Base-by-base conservation (phyloP, 2,797 vertebrate genomes). In the Sphenodon punctatus region DNA sequence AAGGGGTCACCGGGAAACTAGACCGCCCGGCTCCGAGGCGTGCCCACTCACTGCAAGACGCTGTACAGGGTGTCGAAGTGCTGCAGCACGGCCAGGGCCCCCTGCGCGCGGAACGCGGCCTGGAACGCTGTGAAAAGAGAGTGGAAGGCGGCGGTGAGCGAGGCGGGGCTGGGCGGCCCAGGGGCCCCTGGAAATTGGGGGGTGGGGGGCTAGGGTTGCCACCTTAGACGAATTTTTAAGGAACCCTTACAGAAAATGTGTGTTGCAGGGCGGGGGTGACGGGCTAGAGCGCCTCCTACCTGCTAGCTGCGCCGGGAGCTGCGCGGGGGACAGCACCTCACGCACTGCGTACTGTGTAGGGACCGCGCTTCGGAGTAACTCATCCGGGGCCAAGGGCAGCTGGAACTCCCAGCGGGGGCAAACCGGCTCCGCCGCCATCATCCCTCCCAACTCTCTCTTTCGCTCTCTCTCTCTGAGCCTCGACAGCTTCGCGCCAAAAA, bases 61-160 rank as follows among this genome's bases (percentile, higher is more conserved):
- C 98, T 99, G 95, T 98, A 99, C 23, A 96, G 32, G 0, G 96
- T 88, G 88, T 99, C 98, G 81, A 99, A 99, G 88, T 99, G 97
- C 45, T 98, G 95, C 87, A 99, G 73, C 78, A 99, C 95, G 41
- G 97, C 97, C 80, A 96, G 74, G 1, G 97, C 96, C 0, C 98
- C 98, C 63, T 91, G 96, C 77, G 93, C 94, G 42, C 96, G 95
- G 69, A 98, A 85, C 1, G 95, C 95, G 5, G 91, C 45, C 89
- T 96, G 97, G 88, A 99, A 98, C 10, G 90, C 98, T 99, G 82
- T 5, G 55, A 9, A 60, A 39, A 45, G 36, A 41, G 32, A 27
- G 14, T 46, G 22, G 10, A 66, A 60, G 67, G 11, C 38, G n/a
- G n/a, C n/a, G n/a, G n/a, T n/a, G n/a, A n/a, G n/a, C n/a, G n/a